These are phyloP conservation scores for Zootermopsis nevadensis DNA, from an alignment of 2,888 invertebrate genomes.

Conservation along the genomic window DNA sequence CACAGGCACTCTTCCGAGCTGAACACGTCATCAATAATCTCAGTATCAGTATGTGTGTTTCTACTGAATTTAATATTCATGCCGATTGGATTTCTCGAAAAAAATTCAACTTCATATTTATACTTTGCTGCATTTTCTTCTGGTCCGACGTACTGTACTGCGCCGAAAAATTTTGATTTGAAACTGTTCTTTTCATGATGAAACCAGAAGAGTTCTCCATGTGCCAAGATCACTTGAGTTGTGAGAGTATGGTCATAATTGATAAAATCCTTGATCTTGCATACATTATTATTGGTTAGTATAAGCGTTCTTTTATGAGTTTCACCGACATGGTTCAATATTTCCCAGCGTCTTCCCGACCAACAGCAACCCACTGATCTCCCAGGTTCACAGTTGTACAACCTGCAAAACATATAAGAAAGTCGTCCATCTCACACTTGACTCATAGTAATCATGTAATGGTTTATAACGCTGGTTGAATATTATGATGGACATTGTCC, in stretches of 20 bases:
- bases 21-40: background rate
- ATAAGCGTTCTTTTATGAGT: background rate
- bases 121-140: background rate
- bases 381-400: background rate
- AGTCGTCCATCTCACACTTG: too few relatives aligned
- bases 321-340: background rate
- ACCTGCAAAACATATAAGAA: background rate
- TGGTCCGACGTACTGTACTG: background rate
- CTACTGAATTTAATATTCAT: background rate
- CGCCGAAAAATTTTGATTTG: background rate
- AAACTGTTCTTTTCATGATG: background rate
- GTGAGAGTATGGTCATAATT: background rate
- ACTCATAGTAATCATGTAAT: too few relatives aligned
- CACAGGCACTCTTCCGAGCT: background rate
- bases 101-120: background rate
- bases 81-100: background rate
- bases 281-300: background rate
- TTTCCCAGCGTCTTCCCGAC: slow-evolving; percentile 1
- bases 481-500: too few relatives aligned
- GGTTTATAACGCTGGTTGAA: too few relatives aligned
- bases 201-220: background rate
- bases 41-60: background rate
- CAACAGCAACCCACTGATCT: background rate
- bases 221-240: background rate
- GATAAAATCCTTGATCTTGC: background rate